phyloP scores from a whole-genome alignment of 1,140 invertebrate genomes.

The Archivesica marissinica region DNA sequence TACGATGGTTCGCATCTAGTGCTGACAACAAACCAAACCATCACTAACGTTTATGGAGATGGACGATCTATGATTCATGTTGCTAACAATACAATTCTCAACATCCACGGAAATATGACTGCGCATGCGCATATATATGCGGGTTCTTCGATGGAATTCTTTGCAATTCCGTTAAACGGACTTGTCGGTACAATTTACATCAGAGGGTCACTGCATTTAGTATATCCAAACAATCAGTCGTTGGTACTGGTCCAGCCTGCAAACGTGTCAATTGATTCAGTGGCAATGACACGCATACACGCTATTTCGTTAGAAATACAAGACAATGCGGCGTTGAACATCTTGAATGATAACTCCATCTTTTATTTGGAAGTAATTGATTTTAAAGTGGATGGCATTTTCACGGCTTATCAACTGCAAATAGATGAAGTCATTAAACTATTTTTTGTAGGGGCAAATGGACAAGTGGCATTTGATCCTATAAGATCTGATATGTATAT shows the following conservation, averaged over 20 bases:
- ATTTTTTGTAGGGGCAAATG: slow-evolving; percentile 65
- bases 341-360: not conserved
- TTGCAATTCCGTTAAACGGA: slow-evolving; percentile 34
- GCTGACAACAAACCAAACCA: slow-evolving; percentile 43
- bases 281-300: not conserved
- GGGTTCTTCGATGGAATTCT: slow-evolving; percentile 44
- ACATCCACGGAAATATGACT: slow-evolving; percentile 50
- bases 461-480: slow-evolving; percentile 64
- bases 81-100: slow-evolving; percentile 35
- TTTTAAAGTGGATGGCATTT: slow-evolving; percentile 59
- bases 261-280: slow-evolving; percentile 37
- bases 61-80: slow-evolving; percentile 64
- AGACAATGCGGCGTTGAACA: not conserved
- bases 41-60: slow-evolving; percentile 65
- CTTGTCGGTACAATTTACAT: slow-evolving; percentile 44
- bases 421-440: slow-evolving; percentile 29
- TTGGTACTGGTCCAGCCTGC: slow-evolving; percentile 40
- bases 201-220: slow-evolving; percentile 62
- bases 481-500: slow-evolving; percentile 64
- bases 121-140: slow-evolving; percentile 64
- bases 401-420: not conserved
- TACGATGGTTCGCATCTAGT: slow-evolving; percentile 67
- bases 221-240: slow-evolving; percentile 55
- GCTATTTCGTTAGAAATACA: not conserved
- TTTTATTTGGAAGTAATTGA: slow-evolving; percentile 50